Evolutionary conservation across 2,888 invertebrate genomes (phyloP).

Genomic region (Xiphydria camelus): DNA sequence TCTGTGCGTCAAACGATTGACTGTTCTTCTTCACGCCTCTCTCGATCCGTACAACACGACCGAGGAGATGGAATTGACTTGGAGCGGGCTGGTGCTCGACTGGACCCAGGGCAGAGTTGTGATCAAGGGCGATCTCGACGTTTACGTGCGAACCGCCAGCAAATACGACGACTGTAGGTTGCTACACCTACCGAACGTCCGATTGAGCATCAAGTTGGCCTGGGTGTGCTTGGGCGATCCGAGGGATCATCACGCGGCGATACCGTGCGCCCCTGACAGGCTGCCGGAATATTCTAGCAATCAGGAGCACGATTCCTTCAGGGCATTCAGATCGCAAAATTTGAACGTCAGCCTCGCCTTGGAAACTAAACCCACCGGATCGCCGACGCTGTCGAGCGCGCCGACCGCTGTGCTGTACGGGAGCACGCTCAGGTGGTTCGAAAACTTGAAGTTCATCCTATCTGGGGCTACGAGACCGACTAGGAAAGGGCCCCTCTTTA

Average conservation of each 20-base stretch:
- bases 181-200: conserved; percentile 86
- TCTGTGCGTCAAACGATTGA: conserved; percentile 83
- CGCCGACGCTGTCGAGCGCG: conserved; percentile 56
- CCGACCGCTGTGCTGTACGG: conserved; percentile 86
- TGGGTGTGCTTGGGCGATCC: conserved; percentile 94
- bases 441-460: conserved; percentile 89
- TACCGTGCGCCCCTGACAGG: conserved; percentile 94
- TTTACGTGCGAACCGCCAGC: conserved; percentile 94
- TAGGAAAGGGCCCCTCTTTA: conserved; percentile 85
- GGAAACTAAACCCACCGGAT: conserved; percentile 69
- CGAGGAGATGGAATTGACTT: conserved; percentile 97
- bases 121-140: conserved; percentile 90
- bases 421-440: conserved; percentile 94
- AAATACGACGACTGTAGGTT: conserved; percentile 98
- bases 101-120: conserved; percentile 95
- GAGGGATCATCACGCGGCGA: conserved; percentile 93
- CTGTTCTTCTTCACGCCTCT: conserved; percentile 91
- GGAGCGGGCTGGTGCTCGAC: conserved; percentile 90
- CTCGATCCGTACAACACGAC: conserved; percentile 98
- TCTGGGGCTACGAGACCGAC: conserved; percentile 95
- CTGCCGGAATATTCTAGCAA: conserved; percentile 96
- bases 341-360: conserved; percentile 77
- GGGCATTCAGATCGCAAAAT: conserved; percentile 90
- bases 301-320: conserved; percentile 93
- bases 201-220: conserved; percentile 78